Evolutionary conservation across 2,113 vertebrate species (phyloP).

Genomic region (Pseudorhombus dupliciocellatus): DNA sequence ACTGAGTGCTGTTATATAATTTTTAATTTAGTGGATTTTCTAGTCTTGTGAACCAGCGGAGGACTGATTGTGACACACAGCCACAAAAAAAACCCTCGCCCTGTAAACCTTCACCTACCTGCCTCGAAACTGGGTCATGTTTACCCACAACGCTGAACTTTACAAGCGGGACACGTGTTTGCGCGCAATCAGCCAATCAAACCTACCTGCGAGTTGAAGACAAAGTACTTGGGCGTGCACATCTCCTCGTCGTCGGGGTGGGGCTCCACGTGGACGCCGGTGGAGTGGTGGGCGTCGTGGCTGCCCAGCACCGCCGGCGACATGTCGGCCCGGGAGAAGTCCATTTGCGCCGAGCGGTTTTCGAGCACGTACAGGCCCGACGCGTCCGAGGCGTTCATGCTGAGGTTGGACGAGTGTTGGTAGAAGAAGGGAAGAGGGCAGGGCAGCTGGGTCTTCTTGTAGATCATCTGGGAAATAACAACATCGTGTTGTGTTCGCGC

Average conservation of each 20-base stretch:
- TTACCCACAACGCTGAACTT: background rate
- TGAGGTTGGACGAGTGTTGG: constrained; percentile 81
- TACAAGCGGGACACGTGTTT: background rate
- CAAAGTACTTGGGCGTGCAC: constrained; percentile 93
- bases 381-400: constrained; percentile 81
- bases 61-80: no score
- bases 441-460: constrained; percentile 94
- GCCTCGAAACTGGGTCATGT: background rate
- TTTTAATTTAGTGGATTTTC: background rate
- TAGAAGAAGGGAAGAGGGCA: constrained; percentile 89
- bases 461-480: constrained; percentile 86
- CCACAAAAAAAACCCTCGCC: no score
- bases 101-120: background rate
- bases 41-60: no score
- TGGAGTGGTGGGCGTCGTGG: constrained; percentile 59
- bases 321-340: constrained; percentile 78
- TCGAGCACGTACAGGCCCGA: constrained; percentile 52
- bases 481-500: background rate
- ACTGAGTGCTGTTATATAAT: background rate
- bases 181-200: background rate
- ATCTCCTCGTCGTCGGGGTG: constrained; percentile 80
- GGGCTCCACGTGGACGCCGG: constrained; percentile 80
- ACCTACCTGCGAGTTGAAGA: constrained; percentile 96
- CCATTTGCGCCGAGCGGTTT: constrained; percentile 84
- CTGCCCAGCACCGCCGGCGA: constrained; percentile 63